phyloP scores from a whole-genome alignment of 2,888 invertebrate genomes.

The Shargacucullia verbasci region DNA sequence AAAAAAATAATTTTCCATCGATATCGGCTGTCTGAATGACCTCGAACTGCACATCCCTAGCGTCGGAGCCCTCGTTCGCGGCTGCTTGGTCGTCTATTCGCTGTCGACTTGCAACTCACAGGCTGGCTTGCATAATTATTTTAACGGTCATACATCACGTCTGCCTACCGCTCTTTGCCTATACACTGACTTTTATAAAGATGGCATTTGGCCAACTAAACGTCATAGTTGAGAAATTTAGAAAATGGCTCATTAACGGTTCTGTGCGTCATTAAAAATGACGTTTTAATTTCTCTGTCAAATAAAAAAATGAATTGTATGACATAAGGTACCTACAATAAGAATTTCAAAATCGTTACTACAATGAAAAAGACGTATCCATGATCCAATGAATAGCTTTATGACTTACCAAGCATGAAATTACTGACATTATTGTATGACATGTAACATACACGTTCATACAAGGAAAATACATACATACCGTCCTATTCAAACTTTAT shows the following conservation, averaged over 20 bases:
- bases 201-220: constrained; percentile 20
- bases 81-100: constrained; percentile 66
- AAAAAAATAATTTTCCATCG: constrained; percentile 60
- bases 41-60: constrained; percentile 71
- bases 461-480: constrained; percentile 12
- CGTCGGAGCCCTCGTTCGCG: constrained; percentile 68
- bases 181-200: constrained; percentile 11
- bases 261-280: constrained; percentile 8
- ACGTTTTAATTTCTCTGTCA: not conserved
- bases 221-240: not conserved
- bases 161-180: constrained; percentile 28
- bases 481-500: constrained; percentile 1
- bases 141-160: constrained; percentile 65
- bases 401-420: not conserved
- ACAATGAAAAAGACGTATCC: too few relatives aligned
- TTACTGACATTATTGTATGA: too few relatives aligned
- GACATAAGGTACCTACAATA: not conserved
- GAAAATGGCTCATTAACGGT: constrained; percentile 2
- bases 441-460: not conserved
- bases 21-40: constrained; percentile 76
- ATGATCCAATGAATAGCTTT: too few relatives aligned
- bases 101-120: constrained; percentile 67
- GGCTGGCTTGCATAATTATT: constrained; percentile 81
- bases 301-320: not conserved
- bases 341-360: too few relatives aligned